phyloP scores from a whole-genome alignment of 2,797 vertebrate species.

The Mus spretus region DNA sequence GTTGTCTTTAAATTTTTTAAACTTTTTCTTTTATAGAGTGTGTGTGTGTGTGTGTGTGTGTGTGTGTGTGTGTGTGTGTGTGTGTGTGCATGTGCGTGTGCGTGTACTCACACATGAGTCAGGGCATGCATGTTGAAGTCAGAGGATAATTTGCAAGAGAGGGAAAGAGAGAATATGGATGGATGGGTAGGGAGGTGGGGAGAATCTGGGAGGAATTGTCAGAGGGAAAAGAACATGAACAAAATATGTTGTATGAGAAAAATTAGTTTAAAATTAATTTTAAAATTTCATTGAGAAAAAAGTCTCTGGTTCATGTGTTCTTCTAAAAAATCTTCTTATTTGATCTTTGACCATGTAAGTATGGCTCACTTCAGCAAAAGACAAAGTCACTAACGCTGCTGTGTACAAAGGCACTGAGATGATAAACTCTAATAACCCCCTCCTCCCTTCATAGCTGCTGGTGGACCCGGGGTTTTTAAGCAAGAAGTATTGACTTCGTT shows the following conservation, averaged over 20 bases:
- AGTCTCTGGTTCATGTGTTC: background rate
- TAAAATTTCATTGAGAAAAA: background rate
- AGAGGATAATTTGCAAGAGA: background rate
- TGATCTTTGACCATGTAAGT: background rate
- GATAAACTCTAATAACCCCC: background rate
- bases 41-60: background rate
- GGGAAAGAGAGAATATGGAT: background rate
- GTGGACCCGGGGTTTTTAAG: background rate
- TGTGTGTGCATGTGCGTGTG: background rate
- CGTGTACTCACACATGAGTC: background rate
- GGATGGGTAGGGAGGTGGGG: background rate
- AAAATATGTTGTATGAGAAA: background rate
- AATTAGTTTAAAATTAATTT: background rate
- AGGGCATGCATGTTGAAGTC: background rate
- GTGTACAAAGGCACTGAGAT: background rate
- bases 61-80: background rate
- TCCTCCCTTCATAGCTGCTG: background rate
- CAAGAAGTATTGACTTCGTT: background rate
- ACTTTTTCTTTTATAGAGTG: background rate
- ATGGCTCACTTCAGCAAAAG: background rate
- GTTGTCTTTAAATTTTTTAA: background rate
- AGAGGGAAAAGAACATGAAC: background rate
- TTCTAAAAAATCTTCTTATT: background rate
- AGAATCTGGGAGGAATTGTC: background rate
- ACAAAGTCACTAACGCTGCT: background rate